Evolutionary conservation across 2,888 invertebrate genomes (phyloP).

Genomic region (Cantharis rustica): DNA sequence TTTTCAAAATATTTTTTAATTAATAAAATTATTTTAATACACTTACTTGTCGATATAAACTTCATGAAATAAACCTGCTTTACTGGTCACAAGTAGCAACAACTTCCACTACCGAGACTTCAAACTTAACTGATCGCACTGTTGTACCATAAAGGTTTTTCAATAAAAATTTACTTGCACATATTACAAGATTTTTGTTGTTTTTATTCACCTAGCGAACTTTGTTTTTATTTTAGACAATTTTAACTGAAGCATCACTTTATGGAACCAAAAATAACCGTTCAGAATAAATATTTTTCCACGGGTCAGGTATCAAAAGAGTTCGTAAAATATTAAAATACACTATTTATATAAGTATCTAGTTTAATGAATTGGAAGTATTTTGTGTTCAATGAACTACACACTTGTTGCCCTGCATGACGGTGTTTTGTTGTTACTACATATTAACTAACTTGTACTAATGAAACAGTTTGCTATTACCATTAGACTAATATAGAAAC

Average conservation of each 20-base stretch:
- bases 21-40: background rate
- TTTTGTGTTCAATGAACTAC: background rate
- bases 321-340: background rate
- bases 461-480: background rate
- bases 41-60: background rate
- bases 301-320: background rate
- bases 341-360: background rate
- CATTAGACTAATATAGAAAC: background rate
- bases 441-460: background rate
- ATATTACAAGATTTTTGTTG: background rate
- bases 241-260: background rate
- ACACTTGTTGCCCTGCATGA: background rate
- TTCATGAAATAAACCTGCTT: background rate
- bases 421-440: background rate
- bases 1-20: background rate
- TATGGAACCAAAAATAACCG: background rate
- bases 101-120: background rate
- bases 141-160: background rate
- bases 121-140: background rate
- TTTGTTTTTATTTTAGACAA: background rate
- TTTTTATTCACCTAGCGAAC: background rate
- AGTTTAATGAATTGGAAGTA: background rate
- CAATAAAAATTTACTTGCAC: background rate
- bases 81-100: background rate
- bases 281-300: background rate